A percentile compares a stretch with the other conserved stretches of the same genome.
Conservation (phyloP, 2,797 vertebrate genomes). For the Melopsittacus undulatus region DNA sequence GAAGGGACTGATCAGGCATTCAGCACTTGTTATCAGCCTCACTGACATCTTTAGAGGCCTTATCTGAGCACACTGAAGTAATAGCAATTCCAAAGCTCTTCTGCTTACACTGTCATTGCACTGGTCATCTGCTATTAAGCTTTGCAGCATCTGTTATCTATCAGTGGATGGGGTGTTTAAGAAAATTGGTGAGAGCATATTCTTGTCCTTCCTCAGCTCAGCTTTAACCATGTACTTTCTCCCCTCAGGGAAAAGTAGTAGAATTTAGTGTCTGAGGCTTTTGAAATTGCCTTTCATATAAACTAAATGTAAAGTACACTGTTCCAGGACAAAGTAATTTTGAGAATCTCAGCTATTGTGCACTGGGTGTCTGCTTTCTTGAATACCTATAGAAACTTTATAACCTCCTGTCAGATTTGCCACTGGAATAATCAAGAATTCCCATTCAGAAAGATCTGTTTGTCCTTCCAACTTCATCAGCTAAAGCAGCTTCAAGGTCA, state of each 20-base stretch:
- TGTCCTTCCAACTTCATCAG: not conserved
- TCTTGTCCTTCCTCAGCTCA: not conserved
- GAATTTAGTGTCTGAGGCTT: not conserved
- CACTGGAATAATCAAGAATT: not conserved
- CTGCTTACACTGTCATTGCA: not conserved
- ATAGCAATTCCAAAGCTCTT: constrained; percentile 38
- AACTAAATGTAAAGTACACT: not conserved
- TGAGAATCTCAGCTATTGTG: not conserved
- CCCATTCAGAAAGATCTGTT: not conserved
- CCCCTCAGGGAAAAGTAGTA: not conserved
- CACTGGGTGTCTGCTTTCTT: not conserved
- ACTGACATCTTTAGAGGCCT: constrained; percentile 21
- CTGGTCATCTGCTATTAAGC: constrained; percentile 48
- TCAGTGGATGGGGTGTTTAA: not conserved
- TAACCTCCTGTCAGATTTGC: not conserved
- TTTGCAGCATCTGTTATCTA: constrained; percentile 39
- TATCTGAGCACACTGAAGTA: constrained; percentile 47
- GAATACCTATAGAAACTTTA: not conserved
- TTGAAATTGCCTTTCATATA: not conserved
- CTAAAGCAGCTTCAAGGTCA: not conserved
- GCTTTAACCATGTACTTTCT: not conserved
- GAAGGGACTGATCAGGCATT: constrained; percentile 22
- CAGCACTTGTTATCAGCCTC: constrained; percentile 21
- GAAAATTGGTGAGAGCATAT: not conserved
- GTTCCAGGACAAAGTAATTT: not conserved